Evolutionary conservation across 2,113 vertebrate genomes (phyloP).

Genomic region (Tonatia bakeri): DNA sequence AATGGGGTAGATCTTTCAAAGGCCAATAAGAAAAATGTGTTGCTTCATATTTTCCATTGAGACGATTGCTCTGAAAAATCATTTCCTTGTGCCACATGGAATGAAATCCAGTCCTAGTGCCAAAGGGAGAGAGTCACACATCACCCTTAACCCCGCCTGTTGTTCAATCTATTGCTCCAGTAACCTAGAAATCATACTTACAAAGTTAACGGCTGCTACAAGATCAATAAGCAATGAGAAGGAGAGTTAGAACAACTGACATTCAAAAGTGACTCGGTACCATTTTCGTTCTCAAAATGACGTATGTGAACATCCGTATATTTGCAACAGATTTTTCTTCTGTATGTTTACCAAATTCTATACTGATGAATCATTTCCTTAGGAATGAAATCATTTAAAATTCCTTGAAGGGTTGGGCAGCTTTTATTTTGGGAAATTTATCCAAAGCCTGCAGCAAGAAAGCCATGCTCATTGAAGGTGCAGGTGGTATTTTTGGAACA

Average conservation of each 20-base stretch:
- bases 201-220: accelerated
- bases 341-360: not conserved
- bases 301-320: not conserved
- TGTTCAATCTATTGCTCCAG: not conserved
- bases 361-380: constrained; percentile 44
- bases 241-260: too few relatives aligned
- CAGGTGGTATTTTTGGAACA: constrained; percentile 61
- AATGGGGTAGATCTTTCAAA: not conserved
- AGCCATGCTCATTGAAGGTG: not conserved
- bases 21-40: not conserved
- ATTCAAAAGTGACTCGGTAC: accelerated
- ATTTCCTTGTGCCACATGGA: not conserved
- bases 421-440: constrained; percentile 62
- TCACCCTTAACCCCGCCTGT: not conserved
- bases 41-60: not conserved
- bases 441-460: constrained; percentile 55
- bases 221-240: not conserved
- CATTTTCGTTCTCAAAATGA: not conserved
- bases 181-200: not conserved
- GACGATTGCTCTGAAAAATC: not conserved
- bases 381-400: constrained; percentile 56
- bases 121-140: accelerated
- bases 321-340: not conserved
- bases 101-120: not conserved
- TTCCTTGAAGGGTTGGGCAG: constrained; percentile 27